These are phyloP conservation scores for Drosophila eohydei DNA, from an alignment of 2,888 invertebrate species.

Conservation along the genomic window DNA sequence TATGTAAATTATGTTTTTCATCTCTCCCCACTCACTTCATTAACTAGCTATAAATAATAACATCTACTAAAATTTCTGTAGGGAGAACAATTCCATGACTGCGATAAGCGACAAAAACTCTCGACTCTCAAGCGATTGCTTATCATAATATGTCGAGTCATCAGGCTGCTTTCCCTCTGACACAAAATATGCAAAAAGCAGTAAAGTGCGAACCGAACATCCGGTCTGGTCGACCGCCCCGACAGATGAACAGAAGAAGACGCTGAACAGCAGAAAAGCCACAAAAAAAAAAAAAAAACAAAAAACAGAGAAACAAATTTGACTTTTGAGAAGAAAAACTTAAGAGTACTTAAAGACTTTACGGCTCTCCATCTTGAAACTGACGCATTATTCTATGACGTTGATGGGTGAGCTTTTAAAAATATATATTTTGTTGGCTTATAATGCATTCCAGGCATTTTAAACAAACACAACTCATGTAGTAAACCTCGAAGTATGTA, in stretches of 20 bases:
- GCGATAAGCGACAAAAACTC: constrained; percentile 23
- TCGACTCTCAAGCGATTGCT: constrained; percentile 19
- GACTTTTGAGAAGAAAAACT: constrained; percentile 21
- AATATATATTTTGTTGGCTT: background rate
- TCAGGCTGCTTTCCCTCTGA: constrained; percentile 15
- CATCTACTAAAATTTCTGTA: background rate
- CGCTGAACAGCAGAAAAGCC: constrained; percentile 5
- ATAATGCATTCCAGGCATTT: background rate
- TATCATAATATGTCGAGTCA: constrained; percentile 38
- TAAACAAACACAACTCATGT: background rate
- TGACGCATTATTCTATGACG: constrained; percentile 7
- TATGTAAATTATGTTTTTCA: background rate
- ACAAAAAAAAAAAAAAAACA: constrained; percentile 1
- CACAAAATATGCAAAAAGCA: constrained; percentile 25
- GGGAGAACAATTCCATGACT: background rate
- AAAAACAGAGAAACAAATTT: constrained; percentile 12
- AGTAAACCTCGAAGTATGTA: background rate
- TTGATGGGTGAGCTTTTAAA: constrained; percentile 9
- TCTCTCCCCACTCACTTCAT: background rate
- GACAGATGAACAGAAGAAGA: background rate
- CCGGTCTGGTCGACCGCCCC: constrained; percentile 30
- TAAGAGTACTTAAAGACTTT: constrained; percentile 31
- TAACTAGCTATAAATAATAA: constrained; percentile 13
- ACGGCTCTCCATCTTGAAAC: constrained; percentile 12
- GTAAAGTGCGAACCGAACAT: constrained; percentile 43